These are phyloP conservation scores for Pasiphila rectangulata DNA, from an alignment of 2,888 invertebrate species.

Conservation along the genomic window DNA sequence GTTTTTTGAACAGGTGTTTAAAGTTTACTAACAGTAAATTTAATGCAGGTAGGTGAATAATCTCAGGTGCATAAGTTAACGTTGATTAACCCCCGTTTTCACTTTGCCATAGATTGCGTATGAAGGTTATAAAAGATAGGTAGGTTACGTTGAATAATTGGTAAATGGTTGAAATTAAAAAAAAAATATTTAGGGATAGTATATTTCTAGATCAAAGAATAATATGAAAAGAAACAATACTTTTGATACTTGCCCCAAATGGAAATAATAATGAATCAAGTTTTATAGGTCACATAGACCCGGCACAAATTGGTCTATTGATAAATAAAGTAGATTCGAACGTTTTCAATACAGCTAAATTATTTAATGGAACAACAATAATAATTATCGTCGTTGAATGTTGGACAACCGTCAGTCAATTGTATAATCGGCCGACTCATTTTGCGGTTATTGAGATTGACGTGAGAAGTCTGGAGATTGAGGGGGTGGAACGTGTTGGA, in stretches of 20 bases:
- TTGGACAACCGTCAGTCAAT: slow-evolving; percentile 52
- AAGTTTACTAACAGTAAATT: no score
- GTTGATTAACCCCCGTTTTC: background rate
- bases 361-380: slow-evolving; percentile 67
- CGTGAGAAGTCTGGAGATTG: slow-evolving; percentile 56
- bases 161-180: no score
- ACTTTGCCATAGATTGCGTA: background rate
- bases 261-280: background rate
- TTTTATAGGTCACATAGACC: background rate
- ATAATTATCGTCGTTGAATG: slow-evolving; percentile 63
- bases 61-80: no score
- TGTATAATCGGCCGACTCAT: slow-evolving; percentile 60
- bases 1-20: no score
- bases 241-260: no score
- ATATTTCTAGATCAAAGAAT: background rate
- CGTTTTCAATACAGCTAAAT: slow-evolving; percentile 42
- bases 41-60: no score
- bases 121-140: no score
- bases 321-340: slow-evolving; percentile 11
- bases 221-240: background rate
- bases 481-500: slow-evolving; percentile 28
- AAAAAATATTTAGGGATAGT: background rate
- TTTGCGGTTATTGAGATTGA: slow-evolving; percentile 71
- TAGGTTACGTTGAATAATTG: no score
- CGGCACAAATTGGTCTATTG: slow-evolving; percentile 9